These are phyloP conservation scores for Arbacia lixula DNA, from an alignment of 53 echinoderm and acorn worm species.

Conservation along the genomic window DNA sequence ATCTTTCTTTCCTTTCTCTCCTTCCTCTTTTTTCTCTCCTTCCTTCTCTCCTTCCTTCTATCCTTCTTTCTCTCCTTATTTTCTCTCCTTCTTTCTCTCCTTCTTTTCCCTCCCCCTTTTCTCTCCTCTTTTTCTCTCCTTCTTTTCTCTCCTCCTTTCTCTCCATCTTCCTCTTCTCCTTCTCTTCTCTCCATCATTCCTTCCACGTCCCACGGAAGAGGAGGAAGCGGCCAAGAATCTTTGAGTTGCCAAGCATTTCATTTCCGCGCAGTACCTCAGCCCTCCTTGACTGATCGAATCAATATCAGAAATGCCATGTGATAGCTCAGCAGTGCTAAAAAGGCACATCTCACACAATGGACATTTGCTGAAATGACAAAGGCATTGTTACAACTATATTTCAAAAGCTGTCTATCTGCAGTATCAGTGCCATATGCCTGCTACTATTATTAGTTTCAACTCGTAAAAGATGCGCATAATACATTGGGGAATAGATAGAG, in stretches of 20 bases:
- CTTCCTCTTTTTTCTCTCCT: neutral
- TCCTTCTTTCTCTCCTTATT: neutral
- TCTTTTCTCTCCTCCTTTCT: neutral
- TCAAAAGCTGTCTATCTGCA: no score
- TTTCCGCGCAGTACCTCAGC: conserved; percentile 11
- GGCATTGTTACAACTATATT: no score
- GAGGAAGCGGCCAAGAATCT: conserved; percentile 18
- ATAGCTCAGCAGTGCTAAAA: conserved; percentile 29
- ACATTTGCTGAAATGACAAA: no score
- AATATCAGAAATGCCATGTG: conserved; percentile 40
- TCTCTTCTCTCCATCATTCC: neutral
- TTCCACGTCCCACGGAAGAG: neutral
- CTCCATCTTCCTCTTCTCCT: neutral
- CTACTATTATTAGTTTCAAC: no score
- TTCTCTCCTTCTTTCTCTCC: neutral
- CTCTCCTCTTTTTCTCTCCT: neutral
- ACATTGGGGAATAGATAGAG: no score
- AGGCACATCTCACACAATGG: no score
- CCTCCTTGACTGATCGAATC: conserved; percentile 44
- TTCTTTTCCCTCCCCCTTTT: neutral
- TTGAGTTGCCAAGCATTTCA: conserved; percentile 32
- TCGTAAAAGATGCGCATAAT: no score
- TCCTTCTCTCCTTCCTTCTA: neutral
- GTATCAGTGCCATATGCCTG: no score
- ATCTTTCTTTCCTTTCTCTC: neutral